Base-by-base conservation (phyloP, 2,797 vertebrate species). In the Danio tinwini region DNA sequence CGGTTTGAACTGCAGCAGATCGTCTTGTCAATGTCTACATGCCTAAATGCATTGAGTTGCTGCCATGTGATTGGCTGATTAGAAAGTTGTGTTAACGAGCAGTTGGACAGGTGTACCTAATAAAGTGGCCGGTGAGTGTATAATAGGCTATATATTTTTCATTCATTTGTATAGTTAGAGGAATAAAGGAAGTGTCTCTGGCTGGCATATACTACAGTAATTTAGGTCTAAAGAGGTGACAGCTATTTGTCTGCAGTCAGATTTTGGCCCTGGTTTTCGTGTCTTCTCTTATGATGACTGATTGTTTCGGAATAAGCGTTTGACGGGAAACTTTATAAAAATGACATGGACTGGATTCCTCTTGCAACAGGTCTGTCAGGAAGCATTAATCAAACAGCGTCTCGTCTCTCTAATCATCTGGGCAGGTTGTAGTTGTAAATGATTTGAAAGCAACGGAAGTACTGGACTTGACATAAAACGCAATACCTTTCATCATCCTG, bases 321-420 rank as follows among this genome's bases (percentile, higher is more conserved):
- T 77, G 74, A 77, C 74, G 53, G 17, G 14, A 73, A 77, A 78
- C 52, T 72, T 73, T 14, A 77, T 58, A 76, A 72, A 64, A 72
- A 69, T 17, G 58, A 58, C 42, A 50, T 0, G 42, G 19, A 19
- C 49, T 21, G 56, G 14, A 37, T 68, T 29, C n/a, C 49, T 12
- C 21, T 58, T 10, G 50, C 42, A 71, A 71, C 68, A 72, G 74
- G 61, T 65, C 3, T 50, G 71, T 45, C 65, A 55, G 55, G 16
- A 49, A 67, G 19, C 17, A 76, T 81, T 71, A 71, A 77, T 82
- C 80, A 82, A 76, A 76, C 5, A 13, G 55, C 53, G 40, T 2
- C 44, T 59, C 45, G 63, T 63, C 72, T 64, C 40, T 75, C 58
- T 19, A 62, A 76, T 70, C 21, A 63, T 61, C 11, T 44, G 56